phyloP scores from a whole-genome alignment of 2,113 vertebrate species.

The Saimiri boliviensis region DNA sequence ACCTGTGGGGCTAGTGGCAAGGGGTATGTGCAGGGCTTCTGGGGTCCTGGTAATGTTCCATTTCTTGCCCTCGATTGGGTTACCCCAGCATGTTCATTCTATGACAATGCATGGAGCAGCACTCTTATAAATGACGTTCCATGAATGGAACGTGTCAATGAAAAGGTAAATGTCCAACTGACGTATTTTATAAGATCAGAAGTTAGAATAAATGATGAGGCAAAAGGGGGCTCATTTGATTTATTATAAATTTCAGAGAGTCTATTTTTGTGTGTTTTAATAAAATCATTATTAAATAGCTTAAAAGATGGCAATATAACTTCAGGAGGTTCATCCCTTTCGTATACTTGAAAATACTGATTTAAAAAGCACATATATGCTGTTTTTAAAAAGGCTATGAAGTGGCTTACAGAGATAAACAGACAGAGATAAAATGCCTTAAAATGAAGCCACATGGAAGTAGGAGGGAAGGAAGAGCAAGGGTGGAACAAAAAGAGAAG shows the following conservation, averaged over 20 bases:
- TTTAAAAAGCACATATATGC: neutral
- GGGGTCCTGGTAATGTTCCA: neutral
- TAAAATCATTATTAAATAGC: neutral
- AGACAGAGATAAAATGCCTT: neutral
- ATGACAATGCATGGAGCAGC: neutral
- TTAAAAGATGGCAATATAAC: neutral
- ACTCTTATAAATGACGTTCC: fast-evolving
- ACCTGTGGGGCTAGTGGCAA: too few species aligned
- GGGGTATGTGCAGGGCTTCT: too few species aligned
- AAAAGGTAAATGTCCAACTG: neutral
- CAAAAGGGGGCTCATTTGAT: neutral
- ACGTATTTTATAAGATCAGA: neutral
- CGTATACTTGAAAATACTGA: neutral
- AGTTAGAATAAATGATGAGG: neutral
- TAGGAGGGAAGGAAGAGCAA: neutral
- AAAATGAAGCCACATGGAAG: neutral
- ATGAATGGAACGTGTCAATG: neutral
- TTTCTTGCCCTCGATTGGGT: neutral
- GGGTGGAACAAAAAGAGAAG: neutral
- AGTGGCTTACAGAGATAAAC: neutral
- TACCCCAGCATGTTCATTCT: neutral
- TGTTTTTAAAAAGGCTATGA: neutral
- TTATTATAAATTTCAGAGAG: neutral
- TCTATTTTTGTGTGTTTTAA: neutral
- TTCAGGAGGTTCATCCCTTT: neutral